Percentiles rank a stretch among this genome's conserved stretches.
Conservation (phyloP, 2,888 invertebrate species). For the Apotomis betuletana region DNA sequence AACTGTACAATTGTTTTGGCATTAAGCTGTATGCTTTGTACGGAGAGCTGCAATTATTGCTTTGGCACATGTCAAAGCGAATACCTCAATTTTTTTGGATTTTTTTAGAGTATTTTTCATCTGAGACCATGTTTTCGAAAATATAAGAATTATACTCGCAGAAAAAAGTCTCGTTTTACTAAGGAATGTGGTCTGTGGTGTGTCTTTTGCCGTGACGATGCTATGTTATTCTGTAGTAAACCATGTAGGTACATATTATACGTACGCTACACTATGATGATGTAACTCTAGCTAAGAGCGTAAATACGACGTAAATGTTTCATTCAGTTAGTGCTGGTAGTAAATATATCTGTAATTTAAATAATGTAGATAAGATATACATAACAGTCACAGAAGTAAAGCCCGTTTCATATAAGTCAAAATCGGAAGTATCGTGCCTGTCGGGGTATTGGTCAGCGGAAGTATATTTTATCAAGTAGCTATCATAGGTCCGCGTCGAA, state of each 20-base stretch:
- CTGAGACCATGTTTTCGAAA: background rate
- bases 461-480: conserved; percentile 51
- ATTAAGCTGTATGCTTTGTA: conserved; percentile 15
- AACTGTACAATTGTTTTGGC: conserved; percentile 13
- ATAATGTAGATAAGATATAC: background rate
- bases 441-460: conserved; percentile 45
- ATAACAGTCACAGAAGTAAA: too few species aligned
- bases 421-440: conserved; percentile 33
- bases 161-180: background rate
- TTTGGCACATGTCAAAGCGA: background rate
- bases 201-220: background rate
- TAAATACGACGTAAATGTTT: conserved; percentile 37
- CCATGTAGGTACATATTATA: conserved; percentile 22
- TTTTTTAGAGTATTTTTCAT: conserved; percentile 11
- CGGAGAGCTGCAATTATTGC: conserved; percentile 10
- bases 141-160: background rate
- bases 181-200: background rate
- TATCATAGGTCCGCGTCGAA: conserved; percentile 58
- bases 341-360: background rate
- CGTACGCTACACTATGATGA: conserved; percentile 31
- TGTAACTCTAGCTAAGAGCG: conserved; percentile 25
- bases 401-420: conserved; percentile 4
- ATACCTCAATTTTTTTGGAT: background rate
- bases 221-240: conserved; percentile 20
- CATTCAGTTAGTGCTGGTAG: conserved; percentile 27